These are phyloP conservation scores for Pocillopora damicornis DNA, from an alignment of 64 coral and sea anemone species.

Conservation along the genomic window DNA sequence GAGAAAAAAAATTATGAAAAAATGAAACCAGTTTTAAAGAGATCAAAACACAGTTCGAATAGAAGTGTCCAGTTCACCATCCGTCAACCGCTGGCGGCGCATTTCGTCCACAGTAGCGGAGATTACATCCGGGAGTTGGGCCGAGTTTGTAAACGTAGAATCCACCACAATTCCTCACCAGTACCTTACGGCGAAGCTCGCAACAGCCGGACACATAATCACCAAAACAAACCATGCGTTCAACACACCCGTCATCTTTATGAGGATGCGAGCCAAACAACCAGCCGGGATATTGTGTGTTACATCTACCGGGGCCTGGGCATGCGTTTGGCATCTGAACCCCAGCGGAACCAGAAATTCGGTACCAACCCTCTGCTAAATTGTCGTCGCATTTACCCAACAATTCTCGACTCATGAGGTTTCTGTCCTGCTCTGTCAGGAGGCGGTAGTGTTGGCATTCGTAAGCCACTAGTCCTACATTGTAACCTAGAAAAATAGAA, in stretches of 20 bases:
- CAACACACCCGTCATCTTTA: conserved; percentile 67
- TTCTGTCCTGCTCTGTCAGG: conserved; percentile 55
- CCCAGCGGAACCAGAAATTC: conserved; percentile 63
- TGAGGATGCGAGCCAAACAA: conserved; percentile 71
- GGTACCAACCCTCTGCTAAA: conserved; percentile 88
- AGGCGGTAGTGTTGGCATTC: conserved; percentile 90
- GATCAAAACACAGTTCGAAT: neutral
- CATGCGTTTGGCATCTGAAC: conserved; percentile 66
- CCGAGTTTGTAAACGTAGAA: conserved; percentile 83
- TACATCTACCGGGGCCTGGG: conserved; percentile 34
- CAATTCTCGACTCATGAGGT: conserved; percentile 29
- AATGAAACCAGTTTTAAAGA: neutral
- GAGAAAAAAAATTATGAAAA: neutral
- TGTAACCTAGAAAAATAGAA: conserved; percentile 46
- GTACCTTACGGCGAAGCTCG: conserved; percentile 29
- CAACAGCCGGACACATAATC: conserved; percentile 55
- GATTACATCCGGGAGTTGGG: conserved; percentile 50
- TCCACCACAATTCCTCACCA: conserved; percentile 81
- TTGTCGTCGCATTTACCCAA: conserved; percentile 75
- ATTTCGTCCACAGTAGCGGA: conserved; percentile 62
- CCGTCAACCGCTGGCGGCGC: conserved; percentile 9
- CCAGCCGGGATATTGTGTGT: conserved; percentile 78
- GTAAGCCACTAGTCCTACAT: conserved; percentile 71
- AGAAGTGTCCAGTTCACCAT: neutral
- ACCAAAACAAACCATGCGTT: conserved; percentile 78